These are phyloP conservation scores for Tuta absoluta DNA, from an alignment of 2,888 invertebrate species.

Conservation along the genomic window DNA sequence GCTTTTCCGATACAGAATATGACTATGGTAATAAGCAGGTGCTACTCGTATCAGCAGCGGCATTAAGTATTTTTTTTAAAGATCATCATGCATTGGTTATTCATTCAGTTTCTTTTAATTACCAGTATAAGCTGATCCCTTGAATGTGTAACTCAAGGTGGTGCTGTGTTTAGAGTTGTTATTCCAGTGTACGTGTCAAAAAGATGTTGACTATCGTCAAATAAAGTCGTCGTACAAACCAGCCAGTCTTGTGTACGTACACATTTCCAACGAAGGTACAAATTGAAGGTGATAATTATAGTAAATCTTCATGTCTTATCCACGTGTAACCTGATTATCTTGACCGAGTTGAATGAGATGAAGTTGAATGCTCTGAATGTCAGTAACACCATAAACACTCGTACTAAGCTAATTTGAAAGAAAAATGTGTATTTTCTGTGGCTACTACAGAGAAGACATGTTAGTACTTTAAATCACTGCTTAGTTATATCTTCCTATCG, in stretches of 20 bases:
- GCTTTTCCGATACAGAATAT: not conserved
- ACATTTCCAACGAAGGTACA: not conserved
- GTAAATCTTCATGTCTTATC: not conserved
- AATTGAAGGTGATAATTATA: constrained; percentile 4
- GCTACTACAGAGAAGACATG: too few relatives aligned
- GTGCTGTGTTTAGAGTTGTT: not conserved
- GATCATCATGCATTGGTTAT: too few relatives aligned
- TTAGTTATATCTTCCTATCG: too few relatives aligned
- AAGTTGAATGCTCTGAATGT: not conserved
- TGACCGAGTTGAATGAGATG: not conserved
- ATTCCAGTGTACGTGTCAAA: not conserved
- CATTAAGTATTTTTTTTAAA: too few relatives aligned
- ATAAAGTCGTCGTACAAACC: not conserved
- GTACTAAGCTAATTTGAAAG: too few relatives aligned
- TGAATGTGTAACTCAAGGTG: too few relatives aligned
- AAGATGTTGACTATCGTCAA: not conserved
- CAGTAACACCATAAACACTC: not conserved
- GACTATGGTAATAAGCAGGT: not conserved
- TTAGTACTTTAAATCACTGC: too few relatives aligned
- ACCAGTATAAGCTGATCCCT: too few relatives aligned
- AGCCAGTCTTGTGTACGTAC: not conserved
- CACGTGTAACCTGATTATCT: constrained; percentile 1
- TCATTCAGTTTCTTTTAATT: too few relatives aligned
- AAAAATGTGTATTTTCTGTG: too few relatives aligned
- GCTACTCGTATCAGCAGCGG: not conserved